Percentiles rank a stretch among this genome's conserved stretches.
phyloP scores from a whole-genome alignment of 2,113 vertebrate species.

The Carettochelys insculpta region DNA sequence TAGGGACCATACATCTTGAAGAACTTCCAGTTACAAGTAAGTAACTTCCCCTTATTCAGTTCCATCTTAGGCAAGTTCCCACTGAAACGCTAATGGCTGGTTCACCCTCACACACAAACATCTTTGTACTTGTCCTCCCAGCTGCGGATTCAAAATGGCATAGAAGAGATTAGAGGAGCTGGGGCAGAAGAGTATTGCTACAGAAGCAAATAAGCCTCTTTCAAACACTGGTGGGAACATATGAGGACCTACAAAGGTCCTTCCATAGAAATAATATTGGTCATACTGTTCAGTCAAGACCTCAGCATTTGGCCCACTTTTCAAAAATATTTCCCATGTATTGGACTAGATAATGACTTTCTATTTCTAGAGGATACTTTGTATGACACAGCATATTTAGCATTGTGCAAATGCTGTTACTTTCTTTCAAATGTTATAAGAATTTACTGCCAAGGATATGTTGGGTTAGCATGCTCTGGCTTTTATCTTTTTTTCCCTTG shows the following conservation, averaged over 20 bases:
- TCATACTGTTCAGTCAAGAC: not conserved
- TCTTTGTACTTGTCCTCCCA: not conserved
- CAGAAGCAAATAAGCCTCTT: not conserved
- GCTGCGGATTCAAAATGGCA: not conserved
- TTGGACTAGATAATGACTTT: constrained; percentile 37
- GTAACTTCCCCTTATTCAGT: not conserved
- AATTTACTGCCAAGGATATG: constrained; percentile 1
- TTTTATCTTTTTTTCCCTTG: not conserved
- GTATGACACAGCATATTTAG: not conserved
- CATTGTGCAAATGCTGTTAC: constrained; percentile 37
- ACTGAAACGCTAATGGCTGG: fast-evolving
- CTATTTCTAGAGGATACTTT: not conserved
- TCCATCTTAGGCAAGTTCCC: not conserved
- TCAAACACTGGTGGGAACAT: not conserved
- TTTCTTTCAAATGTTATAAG: constrained; percentile 30
- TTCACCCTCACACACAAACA: fast-evolving
- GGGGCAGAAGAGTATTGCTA: fast-evolving
- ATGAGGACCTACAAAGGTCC: fast-evolving
- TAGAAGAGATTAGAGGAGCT: not conserved
- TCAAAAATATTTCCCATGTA: constrained; percentile 55
- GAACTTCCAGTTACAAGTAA: not conserved
- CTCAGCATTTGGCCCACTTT: not conserved
- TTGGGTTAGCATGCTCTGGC: not conserved
- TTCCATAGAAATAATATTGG: not conserved
- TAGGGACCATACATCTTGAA: not conserved